These are phyloP conservation scores for Taurulus bubalis DNA, from an alignment of 2,113 vertebrate species.

Conservation along the genomic window DNA sequence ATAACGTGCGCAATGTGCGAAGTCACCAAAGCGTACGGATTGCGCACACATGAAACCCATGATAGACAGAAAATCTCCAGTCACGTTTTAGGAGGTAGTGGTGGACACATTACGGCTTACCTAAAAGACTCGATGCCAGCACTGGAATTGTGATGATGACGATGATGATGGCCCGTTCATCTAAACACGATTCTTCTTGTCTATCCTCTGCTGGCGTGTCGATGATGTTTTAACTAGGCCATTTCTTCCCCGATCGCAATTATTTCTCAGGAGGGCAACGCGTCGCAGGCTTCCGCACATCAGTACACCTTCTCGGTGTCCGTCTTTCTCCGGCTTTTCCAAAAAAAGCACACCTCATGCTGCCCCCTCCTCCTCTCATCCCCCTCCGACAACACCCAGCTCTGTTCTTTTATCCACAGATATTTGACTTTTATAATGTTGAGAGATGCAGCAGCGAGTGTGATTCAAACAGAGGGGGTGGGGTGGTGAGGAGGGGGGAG, in stretches of 20 bases:
- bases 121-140: slow-evolving; percentile 68
- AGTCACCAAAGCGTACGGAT: slow-evolving; percentile 73
- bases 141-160: slow-evolving; percentile 61
- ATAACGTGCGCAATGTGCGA: slow-evolving; percentile 76
- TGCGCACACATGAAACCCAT: slow-evolving; percentile 64
- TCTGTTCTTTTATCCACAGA: slow-evolving; percentile 66
- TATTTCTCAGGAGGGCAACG: slow-evolving; percentile 78
- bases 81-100: slow-evolving; percentile 47
- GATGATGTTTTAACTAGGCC: slow-evolving; percentile 71
- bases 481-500: neutral
- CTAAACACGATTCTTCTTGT: slow-evolving; percentile 56
- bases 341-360: slow-evolving; percentile 80
- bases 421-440: slow-evolving; percentile 65
- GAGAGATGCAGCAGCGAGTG: slow-evolving; percentile 35
- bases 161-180: slow-evolving; percentile 65
- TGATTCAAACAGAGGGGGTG: slow-evolving; percentile 36
- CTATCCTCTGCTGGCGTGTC: slow-evolving; percentile 58
- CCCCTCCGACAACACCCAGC: slow-evolving; percentile 77
- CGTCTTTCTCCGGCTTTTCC: slow-evolving; percentile 79
- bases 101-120: slow-evolving; percentile 76
- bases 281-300: slow-evolving; percentile 77
- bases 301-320: slow-evolving; percentile 79
- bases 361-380: slow-evolving; percentile 74
- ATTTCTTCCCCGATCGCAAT: slow-evolving; percentile 72
- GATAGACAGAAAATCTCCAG: slow-evolving; percentile 47